Evolutionary conservation across 2,888 invertebrate species (phyloP).

Genomic region (Omphaloscelis lunosa): DNA sequence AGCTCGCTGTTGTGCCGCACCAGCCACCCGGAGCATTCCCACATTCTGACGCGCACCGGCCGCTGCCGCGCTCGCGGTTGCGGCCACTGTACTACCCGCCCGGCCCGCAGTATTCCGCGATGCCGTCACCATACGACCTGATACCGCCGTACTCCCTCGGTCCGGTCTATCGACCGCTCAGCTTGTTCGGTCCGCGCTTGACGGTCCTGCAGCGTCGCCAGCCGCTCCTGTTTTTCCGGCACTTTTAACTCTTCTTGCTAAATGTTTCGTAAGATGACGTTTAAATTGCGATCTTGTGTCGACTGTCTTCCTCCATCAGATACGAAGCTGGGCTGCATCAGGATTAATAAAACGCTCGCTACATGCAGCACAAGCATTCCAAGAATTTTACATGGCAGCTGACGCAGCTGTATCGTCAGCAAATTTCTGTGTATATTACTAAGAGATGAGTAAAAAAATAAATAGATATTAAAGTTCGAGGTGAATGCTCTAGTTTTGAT

Average conservation of each 20-base stretch:
- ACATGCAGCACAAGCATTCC: neutral
- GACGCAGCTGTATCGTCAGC: neutral
- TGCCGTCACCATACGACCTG: constrained; percentile 3
- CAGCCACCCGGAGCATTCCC: neutral
- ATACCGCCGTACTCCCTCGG: neutral
- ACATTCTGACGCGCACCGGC: neutral
- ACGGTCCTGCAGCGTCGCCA: constrained; percentile 10
- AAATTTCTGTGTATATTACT: neutral
- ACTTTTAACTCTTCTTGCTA: constrained; percentile 12
- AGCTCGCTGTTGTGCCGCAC: no score
- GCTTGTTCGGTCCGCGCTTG: constrained; percentile 3
- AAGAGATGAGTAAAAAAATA: no score
- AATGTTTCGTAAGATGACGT: neutral
- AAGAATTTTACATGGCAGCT: neutral
- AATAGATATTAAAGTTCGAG: neutral
- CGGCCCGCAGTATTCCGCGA: neutral
- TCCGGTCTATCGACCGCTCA: constrained; percentile 12
- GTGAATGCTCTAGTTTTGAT: neutral
- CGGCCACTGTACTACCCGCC: neutral
- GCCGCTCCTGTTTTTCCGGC: constrained; percentile 26
- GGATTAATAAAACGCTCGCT: neutral
- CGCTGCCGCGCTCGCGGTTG: neutral
- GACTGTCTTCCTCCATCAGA: neutral
- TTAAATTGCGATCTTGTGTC: neutral
- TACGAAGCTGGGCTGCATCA: neutral